phyloP scores from a whole-genome alignment of 2,888 invertebrate species.

The Morpho helenor region DNA sequence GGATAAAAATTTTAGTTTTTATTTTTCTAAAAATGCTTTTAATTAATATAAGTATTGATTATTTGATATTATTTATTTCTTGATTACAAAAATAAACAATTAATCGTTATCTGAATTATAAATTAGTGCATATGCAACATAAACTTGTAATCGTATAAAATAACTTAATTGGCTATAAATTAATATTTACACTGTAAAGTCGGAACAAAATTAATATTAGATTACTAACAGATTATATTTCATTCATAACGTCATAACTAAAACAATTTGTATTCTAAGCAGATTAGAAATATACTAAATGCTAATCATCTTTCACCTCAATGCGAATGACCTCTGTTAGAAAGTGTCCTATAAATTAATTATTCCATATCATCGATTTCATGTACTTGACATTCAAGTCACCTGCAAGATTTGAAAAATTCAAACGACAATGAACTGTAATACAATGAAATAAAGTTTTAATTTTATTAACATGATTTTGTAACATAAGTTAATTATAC shows the following conservation, averaged over 20 bases:
- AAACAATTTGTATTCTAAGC: slow-evolving; percentile 14
- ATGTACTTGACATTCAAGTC: slow-evolving; percentile 70
- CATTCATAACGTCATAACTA: not conserved
- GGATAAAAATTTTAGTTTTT: no score
- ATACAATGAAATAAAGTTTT: slow-evolving; percentile 25
- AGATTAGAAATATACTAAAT: slow-evolving; percentile 31
- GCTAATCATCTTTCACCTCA: slow-evolving; percentile 48
- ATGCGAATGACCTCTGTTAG: slow-evolving; percentile 47
- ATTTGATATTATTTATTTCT: no score
- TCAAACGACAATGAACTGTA: slow-evolving; percentile 36
- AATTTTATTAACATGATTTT: not conserved
- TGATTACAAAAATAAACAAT: no score
- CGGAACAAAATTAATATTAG: no score
- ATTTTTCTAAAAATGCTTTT: no score
- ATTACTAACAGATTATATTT: not conserved
- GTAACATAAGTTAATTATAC: slow-evolving; percentile 33
- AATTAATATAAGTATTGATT: no score
- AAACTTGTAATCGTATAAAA: no score
- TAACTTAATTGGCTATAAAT: no score
- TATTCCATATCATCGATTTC: slow-evolving; percentile 61
- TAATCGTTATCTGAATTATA: no score
- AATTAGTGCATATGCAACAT: no score
- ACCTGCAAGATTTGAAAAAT: slow-evolving; percentile 25
- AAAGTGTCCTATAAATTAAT: slow-evolving; percentile 61
- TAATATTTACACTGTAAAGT: no score